Evolutionary conservation across 23 tunicate genomes (phyloP).

Genomic region (Styela plicata): DNA sequence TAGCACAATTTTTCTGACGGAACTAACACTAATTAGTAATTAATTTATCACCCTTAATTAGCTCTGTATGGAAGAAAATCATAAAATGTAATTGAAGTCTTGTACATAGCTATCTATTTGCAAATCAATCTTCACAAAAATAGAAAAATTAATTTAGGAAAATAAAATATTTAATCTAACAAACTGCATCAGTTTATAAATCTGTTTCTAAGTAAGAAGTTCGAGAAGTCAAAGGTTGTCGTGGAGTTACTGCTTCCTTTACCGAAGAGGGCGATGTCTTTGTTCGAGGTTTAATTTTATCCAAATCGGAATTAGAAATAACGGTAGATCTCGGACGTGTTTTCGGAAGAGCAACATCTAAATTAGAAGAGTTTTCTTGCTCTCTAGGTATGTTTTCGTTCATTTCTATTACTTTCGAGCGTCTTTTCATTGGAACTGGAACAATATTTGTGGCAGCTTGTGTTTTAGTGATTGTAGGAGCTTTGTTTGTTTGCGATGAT

Average conservation of each 20-base stretch:
- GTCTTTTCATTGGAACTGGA: neutral
- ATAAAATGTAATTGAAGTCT: no score
- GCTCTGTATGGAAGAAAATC: no score
- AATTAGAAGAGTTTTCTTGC: neutral
- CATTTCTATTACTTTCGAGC: neutral
- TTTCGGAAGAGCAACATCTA: neutral
- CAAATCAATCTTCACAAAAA: no score
- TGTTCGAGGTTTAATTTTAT: constrained; percentile 9
- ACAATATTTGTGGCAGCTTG: neutral
- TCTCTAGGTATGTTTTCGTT: neutral
- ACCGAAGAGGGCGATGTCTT: neutral
- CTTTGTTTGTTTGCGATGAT: neutral
- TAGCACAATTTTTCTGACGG: no score
- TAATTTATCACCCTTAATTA: no score
- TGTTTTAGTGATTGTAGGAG: neutral
- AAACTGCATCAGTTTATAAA: no score
- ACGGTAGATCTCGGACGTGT: constrained; percentile 5
- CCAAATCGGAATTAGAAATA: constrained; percentile 1
- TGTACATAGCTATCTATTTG: no score
- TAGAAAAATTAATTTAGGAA: no score
- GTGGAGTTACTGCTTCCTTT: neutral
- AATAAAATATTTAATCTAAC: no score
- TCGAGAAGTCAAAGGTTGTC: neutral
- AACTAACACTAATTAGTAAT: no score
- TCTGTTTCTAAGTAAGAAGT: constrained; percentile 25